These are phyloP conservation scores for Cyprinodon diabolis DNA, from an alignment of 2,797 vertebrate genomes.

Conservation along the genomic window DNA sequence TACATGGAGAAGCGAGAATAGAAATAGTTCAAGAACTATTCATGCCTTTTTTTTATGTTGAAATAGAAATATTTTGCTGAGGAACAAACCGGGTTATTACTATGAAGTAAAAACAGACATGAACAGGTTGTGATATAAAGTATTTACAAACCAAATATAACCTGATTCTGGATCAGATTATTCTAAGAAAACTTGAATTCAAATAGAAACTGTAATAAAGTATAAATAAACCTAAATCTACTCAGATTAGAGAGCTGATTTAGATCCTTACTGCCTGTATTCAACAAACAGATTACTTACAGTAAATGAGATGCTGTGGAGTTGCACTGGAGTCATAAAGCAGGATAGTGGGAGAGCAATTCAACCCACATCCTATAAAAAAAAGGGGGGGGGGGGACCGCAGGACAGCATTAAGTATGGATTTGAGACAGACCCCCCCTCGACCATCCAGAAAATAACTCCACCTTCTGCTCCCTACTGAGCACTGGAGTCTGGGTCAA, in stretches of 20 bases:
- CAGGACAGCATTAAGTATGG: neutral
- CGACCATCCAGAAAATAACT: neutral
- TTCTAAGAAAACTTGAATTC: neutral
- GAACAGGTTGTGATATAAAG: neutral
- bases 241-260: too few species aligned
- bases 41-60: neutral
- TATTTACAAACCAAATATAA: neutral
- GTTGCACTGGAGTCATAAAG: constrained; percentile 28
- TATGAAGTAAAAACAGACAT: too few species aligned
- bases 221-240: neutral
- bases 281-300: constrained; percentile 31
- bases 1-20: neutral
- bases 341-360: neutral
- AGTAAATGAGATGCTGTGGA: constrained; percentile 1
- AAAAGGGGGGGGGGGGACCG: too few species aligned
- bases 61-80: neutral
- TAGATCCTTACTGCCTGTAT: neutral
- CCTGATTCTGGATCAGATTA: neutral
- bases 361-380: neutral
- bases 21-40: neutral
- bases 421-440: neutral
- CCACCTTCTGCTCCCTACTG: constrained; percentile 6
- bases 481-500: constrained; percentile 5
- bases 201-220: neutral
- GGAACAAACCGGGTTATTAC: too few species aligned